Evolutionary conservation across 1,140 invertebrate species (phyloP), one percentile per base, ranked within the genome.

Genomic region (Polyergus mexicanus): DNA sequence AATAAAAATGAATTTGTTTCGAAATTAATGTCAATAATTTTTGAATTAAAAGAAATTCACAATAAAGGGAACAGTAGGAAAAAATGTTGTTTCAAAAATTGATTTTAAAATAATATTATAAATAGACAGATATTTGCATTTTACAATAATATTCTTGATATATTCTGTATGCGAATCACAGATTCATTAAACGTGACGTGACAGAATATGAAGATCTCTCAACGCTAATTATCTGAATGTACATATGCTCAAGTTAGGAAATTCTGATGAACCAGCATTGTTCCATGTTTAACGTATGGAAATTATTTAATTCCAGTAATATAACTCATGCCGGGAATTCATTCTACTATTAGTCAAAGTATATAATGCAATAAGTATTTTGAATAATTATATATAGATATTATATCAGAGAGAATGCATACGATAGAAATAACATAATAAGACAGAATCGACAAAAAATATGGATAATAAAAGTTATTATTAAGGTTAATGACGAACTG

Each of bases 251-350:
- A 38, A 47, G 54, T 74, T 81, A 69, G 78, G 16, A 74, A 83
- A 74, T 83, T 28, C 68, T 83, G 56, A 54, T 19, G 8, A 60
- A 41, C 47, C 47, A 51, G 47, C 68, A 69, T 81, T 16, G 60
- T 38, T 74, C 13, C 19, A 47, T 16, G 66, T 72, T 68, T 81
- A 81, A 81, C 60, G 54, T 47, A 60, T 47, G 68, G 4, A 44
- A 44, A 81, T 25, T 71, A 2, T 41, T 74, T 83, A 74, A 83
- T 83, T 60, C 1, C 77, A 8, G 35, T 62, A 83, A 74, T 60
- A 51, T 51, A 44, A 4, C 68, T 60, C 8, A 3, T 56, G 6
- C 4, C 41, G 19, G 19, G 54, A 68, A 83, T 44, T 83, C 11
- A 83, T 74, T 60, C 38, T 25, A 38, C 13, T 54, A 69, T 44